Conservation (phyloP, 2,113 vertebrate species). For the Mugil cephalus region DNA sequence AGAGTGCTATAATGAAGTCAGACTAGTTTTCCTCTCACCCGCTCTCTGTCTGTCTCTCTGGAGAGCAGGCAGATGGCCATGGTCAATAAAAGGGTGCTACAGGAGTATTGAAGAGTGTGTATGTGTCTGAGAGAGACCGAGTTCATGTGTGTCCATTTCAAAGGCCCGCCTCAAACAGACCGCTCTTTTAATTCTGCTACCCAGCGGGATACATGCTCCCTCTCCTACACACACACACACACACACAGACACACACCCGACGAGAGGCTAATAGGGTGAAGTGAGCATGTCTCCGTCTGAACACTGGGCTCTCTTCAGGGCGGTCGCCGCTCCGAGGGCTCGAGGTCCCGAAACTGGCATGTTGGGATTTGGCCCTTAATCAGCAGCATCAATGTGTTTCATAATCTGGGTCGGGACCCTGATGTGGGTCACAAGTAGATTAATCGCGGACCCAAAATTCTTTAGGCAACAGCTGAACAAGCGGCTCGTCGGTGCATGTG, state of each 20-base stretch:
- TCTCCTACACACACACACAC: conserved; percentile 20
- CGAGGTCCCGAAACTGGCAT: conserved; percentile 47
- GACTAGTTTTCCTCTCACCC: background rate
- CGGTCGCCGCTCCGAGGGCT: conserved; percentile 5
- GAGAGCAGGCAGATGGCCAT: conserved; percentile 50
- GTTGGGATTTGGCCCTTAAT: conserved; percentile 63
- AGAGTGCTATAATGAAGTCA: background rate
- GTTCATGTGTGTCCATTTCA: conserved; percentile 74
- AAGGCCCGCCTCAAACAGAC: conserved; percentile 73
- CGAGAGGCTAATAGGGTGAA: conserved; percentile 70
- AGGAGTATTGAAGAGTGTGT: conserved; percentile 37
- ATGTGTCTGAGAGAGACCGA: conserved; percentile 46
- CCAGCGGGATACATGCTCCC: conserved; percentile 57
- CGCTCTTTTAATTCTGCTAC: conserved; percentile 69
- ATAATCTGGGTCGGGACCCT: conserved; percentile 71
- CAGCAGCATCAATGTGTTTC: conserved; percentile 50
- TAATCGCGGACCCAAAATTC: conserved; percentile 43
- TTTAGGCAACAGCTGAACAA: conserved; percentile 36
- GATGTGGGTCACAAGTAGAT: conserved; percentile 68
- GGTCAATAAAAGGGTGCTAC: conserved; percentile 51
- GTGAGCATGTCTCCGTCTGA: conserved; percentile 62
- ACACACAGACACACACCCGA: conserved; percentile 32
- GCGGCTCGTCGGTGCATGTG: background rate
- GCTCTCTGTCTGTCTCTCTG: conserved; percentile 13
- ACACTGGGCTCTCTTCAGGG: conserved; percentile 69